Conservation (phyloP, 2,888 invertebrate genomes). For the Meliscaeva auricollis region DNA sequence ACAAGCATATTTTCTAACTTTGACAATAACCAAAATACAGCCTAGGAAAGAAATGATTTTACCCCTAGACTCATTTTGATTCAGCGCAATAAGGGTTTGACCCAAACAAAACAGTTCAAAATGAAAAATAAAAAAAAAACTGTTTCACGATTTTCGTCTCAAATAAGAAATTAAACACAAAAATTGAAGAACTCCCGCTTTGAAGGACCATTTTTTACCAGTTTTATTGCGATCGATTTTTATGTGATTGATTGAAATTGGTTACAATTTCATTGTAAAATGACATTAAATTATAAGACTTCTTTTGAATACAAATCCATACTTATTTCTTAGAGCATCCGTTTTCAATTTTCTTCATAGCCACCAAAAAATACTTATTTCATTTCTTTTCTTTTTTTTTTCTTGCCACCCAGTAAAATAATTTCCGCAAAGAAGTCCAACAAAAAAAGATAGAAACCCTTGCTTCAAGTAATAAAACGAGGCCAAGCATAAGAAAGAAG, state of each 20-base stretch:
- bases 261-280: constrained; percentile 2
- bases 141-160: background rate
- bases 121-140: background rate
- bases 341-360: background rate
- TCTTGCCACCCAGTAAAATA: background rate
- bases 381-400: background rate
- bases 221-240: background rate
- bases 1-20: too few species aligned
- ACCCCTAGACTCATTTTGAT: too few species aligned
- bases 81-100: too few species aligned
- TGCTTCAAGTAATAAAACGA: constrained; percentile 10
- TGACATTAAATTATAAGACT: constrained; percentile 11
- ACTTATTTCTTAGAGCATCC: background rate
- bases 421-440: background rate
- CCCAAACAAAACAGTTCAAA: background rate
- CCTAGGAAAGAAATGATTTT: too few species aligned
- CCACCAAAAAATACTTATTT: constrained; percentile 4
- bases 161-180: too few species aligned
- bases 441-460: background rate
- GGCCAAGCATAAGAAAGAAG: constrained; percentile 3
- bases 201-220: too few species aligned
- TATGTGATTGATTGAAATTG: background rate
- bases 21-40: too few species aligned
- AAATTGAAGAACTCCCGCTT: too few species aligned
- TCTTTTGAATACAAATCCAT: constrained; percentile 5